Evolutionary conservation across 2,797 vertebrate species (phyloP), one percentile per base, ranked within the genome.

Genomic region (Rhyacichthys aspro): DNA sequence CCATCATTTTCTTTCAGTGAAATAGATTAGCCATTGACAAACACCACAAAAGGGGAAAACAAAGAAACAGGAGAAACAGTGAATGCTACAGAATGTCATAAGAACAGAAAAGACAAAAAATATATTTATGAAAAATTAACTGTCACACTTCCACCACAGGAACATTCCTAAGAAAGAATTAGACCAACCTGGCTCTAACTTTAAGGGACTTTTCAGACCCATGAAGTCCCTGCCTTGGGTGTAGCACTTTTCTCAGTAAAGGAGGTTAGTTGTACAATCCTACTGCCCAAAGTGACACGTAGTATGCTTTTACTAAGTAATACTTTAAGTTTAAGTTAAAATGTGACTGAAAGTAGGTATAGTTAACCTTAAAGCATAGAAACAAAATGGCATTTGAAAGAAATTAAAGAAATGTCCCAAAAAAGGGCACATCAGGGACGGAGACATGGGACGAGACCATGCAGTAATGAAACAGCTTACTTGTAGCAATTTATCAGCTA

Each of bases 391-490:
- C 56, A 53, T 43, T 17, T 53, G 45, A 47, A 19, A 34, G 34
- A 55, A 56, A 15, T 53, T 43, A 47, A 19, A 34, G 34, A 55
- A 56, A 15, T 33, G n/a, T 28, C 14, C 34, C 43, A 59, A 36
- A 65, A 39, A 55, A 19, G 33, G 17, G 56, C 43, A 59, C 61
- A 38, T 69, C 41, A 54, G 52, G 49, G 43, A 50, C 50, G 46
- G 49, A 56, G 53, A 58, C 8, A n/a, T 59, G 57, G 36, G 58
- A 82, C 28, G 63, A 55, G 59, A 74, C 67, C 71, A 73, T 62
- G 76, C 78, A 84, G 74, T 65, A 69, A 55, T 62, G 61, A 34
- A 55, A 76, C 63, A 61, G 63, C 71, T 65, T 23, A 44, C 37
- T 36, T 67, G 62, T 39, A 72, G 78, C 71, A 71, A 63, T 71